Evolutionary conservation across 2,797 vertebrate species (phyloP).

Genomic region (Sebastes trivittatus): DNA sequence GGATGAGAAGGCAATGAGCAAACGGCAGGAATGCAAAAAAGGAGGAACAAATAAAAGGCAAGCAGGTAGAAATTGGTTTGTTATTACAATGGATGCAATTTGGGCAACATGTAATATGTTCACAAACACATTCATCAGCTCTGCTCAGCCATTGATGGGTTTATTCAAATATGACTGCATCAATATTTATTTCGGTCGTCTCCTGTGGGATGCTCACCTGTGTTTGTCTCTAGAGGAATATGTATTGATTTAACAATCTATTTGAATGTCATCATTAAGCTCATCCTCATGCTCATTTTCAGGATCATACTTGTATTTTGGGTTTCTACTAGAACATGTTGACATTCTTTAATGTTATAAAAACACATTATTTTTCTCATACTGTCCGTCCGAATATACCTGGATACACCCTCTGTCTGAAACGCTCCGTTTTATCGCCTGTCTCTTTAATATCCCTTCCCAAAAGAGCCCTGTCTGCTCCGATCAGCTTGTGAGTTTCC

Average conservation of each 20-base stretch:
- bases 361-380: no score
- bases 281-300: background rate
- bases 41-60: background rate
- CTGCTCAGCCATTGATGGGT: background rate
- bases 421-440: no score
- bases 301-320: no score
- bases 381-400: no score
- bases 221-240: background rate
- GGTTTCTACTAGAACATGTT: no score
- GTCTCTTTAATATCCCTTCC: no score
- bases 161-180: background rate
- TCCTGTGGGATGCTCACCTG: background rate
- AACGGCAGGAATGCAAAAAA: background rate
- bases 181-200: background rate
- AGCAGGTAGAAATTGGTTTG: background rate
- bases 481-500: no score
- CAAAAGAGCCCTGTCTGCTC: no score
- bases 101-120: background rate
- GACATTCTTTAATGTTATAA: no score
- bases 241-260: background rate
- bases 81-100: background rate
- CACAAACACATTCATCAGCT: constrained; percentile 11
- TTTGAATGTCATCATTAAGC: background rate
- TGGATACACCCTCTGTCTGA: no score
- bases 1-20: constrained; percentile 31